Evolutionary conservation across 2,888 invertebrate genomes (phyloP), one percentile per base, ranked within the genome.

Genomic region (Sympetrum striolatum): DNA sequence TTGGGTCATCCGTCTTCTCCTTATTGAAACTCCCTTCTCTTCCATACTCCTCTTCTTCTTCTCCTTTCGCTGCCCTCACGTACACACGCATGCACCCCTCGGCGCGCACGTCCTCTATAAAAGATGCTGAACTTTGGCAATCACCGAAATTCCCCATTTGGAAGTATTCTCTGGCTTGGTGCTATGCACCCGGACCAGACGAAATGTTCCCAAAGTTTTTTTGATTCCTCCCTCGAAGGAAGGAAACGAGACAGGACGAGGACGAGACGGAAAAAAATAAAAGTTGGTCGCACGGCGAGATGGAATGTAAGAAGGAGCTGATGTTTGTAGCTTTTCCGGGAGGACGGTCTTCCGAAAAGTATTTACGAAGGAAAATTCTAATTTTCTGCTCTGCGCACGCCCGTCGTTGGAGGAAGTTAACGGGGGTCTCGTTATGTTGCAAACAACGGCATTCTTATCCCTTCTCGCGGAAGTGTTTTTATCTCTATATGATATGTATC

Each of bases 141-240:
- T 37, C 35, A 64, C 37, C n/a, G 37, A 39, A 60, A 86, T 60
- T 60, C 60, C 22, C 86, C 86, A n/a, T 86, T 58, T 35, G 60
- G 37, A 86, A 64, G 60, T n/a, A 82, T 25, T 31, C 5, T 25
- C 58, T 64, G 10, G 37, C 58, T 86, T 39, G 18, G 31, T 31
- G 64, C 60, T 12, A 60, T 60, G 58, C 35, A 35, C 31, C 48
- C 53, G 86, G n/a, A 22, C 12, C 37, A 3, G 86, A 60, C 35
- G 60, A 39, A 37, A 86, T 86, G 86, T 10, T n/a, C 18, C 37
- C 35, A 86, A 86, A 60, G 37, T 86, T 86, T 86, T 79, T 64
- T 25, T 31, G 60, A 86, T 86, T 8, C 60, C n/a, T 53, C 44
- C 10, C n/a, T 2, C 44, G 39, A 44, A 44, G n/a, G 81, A 81